Evolutionary conservation across 1,140 invertebrate genomes (phyloP).

Genomic region (Drosophila auraria): DNA sequence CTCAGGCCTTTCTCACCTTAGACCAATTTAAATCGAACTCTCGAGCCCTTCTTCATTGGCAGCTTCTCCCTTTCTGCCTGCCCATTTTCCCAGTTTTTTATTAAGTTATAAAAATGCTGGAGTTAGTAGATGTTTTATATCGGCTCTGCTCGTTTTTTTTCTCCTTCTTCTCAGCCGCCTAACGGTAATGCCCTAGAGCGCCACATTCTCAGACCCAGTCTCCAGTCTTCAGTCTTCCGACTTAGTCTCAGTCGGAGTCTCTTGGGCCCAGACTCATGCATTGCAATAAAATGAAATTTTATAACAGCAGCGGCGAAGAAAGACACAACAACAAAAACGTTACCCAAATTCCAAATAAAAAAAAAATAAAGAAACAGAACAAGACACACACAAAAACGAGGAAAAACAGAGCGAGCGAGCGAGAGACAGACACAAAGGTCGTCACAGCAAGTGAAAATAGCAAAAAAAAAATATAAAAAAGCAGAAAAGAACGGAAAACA

Average conservation of each 20-base stretch:
- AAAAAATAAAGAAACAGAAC: constrained; percentile 21
- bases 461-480: constrained; percentile 32
- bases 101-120: constrained; percentile 77
- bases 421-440: constrained; percentile 59
- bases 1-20: constrained; percentile 43
- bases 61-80: constrained; percentile 14
- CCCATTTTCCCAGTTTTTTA: constrained; percentile 47
- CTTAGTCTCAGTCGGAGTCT: constrained; percentile 6
- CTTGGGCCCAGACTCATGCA: constrained; percentile 42
- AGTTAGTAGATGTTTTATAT: constrained; percentile 56
- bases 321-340: constrained; percentile 43
- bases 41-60: constrained; percentile 19
- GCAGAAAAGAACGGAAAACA: constrained; percentile 7
- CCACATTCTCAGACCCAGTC: constrained; percentile 48
- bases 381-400: constrained; percentile 20
- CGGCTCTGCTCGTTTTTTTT: constrained; percentile 21
- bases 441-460: constrained; percentile 81
- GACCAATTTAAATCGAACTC: constrained; percentile 77
- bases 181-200: constrained; percentile 68
- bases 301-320: constrained; percentile 47
- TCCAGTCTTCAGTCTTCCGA: not conserved
- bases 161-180: constrained; percentile 42
- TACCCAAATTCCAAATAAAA: constrained; percentile 58
- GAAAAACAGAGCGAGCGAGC: constrained; percentile 26
- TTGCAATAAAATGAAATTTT: constrained; percentile 81